Base-by-base conservation (phyloP, 2,113 vertebrate species). In the Brienomyrus longianalis region DNA sequence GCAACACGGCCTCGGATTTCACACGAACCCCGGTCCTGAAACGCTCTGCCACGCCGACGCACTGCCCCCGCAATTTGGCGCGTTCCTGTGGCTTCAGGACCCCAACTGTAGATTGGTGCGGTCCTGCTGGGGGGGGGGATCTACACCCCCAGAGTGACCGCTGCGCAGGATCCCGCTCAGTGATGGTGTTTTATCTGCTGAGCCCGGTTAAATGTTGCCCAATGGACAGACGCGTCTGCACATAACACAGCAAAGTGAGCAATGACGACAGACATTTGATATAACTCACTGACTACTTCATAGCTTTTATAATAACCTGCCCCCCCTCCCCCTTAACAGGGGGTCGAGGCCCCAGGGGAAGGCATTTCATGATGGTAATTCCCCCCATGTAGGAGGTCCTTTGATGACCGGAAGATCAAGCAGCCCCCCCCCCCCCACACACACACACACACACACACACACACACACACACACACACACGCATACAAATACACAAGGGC, bases 381-480 rank as follows among this genome's bases (percentile, higher is more conserved):
- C 35, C 23, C 88, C 54, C 88, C 88, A 62, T 88, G 89, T 77
- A 43, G 89, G 89, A 91, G 92, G 92, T 91, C 91, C 83, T 48
- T 54, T 62, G 56, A 91, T 89, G 91, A 17, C 31, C 47, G 62
- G 74, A 83, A 89, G 51, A 83, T 45, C 50, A 52, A 35, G 47
- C 47, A 10, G 35, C 2, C 23, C 27, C 70, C 45, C 19, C 3
- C 51, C 9, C 48, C 15, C 31, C 31, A 39, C 39, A 2, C 1
- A 1, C 39, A 2, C 39, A 39, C 35, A 39, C 35, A 39, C 35
- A 39, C 35, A 2, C 56, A n/a, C 8, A 62, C 23, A 70, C n/a
- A n/a, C n/a, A n/a, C n/a, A 39, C 35, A 1, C 1, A 1, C 35
- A 2, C 35, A 39, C 39, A 39, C 39, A 39, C 39, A 39, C 39